Evolutionary conservation across 1,140 invertebrate genomes (phyloP).

Genomic region (Drosophila mayri): DNA sequence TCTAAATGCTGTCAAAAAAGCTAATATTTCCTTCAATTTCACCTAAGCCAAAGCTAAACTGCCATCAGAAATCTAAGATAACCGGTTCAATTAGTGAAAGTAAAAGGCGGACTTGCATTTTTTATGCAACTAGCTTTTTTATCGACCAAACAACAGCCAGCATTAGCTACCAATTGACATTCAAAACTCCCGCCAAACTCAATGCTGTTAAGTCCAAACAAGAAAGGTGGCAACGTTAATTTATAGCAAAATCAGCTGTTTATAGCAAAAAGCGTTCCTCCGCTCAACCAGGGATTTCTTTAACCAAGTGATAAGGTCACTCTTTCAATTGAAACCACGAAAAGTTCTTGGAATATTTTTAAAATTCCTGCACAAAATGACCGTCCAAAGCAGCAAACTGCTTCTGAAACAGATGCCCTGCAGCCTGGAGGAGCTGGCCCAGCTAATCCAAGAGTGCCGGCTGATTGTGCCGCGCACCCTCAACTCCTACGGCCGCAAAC

Average conservation of each 20-base stretch:
- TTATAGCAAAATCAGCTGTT: neutral
- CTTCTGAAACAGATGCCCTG: conserved; percentile 76
- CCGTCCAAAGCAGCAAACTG: conserved; percentile 55
- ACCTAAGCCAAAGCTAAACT: neutral
- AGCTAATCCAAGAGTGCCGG: conserved; percentile 57
- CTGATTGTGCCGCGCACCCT: conserved; percentile 57
- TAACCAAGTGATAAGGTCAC: neutral
- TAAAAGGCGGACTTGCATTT: conserved; percentile 7
- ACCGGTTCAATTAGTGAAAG: conserved; percentile 59
- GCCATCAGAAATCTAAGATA: conserved; percentile 31
- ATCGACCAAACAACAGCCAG: conserved; percentile 62
- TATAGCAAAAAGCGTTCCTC: neutral
- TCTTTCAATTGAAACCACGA: neutral
- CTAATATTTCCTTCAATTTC: neutral
- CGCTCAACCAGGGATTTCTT: neutral
- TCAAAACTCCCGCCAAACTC: conserved; percentile 24
- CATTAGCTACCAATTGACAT: neutral
- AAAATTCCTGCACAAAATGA: conserved; percentile 33
- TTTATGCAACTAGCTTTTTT: conserved; percentile 46
- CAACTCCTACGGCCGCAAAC: conserved; percentile 45
- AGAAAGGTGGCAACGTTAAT: conserved; percentile 5
- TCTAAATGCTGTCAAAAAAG: no score
- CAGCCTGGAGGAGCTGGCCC: conserved; percentile 58
- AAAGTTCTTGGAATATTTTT: neutral
- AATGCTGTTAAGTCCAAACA: neutral